Conservation (phyloP, 2,888 invertebrate species). For the Scaptomyza tumidula region DNA sequence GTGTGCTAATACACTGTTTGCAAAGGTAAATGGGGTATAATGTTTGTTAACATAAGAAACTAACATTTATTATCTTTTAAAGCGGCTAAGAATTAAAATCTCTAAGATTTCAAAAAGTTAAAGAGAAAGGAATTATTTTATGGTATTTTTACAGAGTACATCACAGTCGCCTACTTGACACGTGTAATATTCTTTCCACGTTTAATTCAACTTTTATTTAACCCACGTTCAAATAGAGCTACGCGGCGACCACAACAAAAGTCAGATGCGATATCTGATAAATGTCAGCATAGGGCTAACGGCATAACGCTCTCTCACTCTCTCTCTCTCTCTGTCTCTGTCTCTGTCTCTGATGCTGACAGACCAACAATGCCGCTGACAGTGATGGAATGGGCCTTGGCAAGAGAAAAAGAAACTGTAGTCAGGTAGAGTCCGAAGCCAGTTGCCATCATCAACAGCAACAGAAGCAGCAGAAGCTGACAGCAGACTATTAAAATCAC, state of each 20-base stretch:
- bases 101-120: too few relatives aligned
- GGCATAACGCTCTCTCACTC: conserved; percentile 23
- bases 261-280: conserved; percentile 57
- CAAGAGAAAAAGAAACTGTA: conserved; percentile 11
- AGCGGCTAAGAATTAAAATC: too few relatives aligned
- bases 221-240: conserved; percentile 38
- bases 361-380: conserved; percentile 60
- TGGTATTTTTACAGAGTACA: background rate
- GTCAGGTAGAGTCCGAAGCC: conserved; percentile 33
- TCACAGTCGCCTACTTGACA: background rate
- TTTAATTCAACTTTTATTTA: conserved; percentile 49
- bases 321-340: conserved; percentile 39
- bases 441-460: conserved; percentile 19
- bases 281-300: conserved; percentile 48
- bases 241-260: conserved; percentile 34
- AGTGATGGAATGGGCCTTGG: conserved; percentile 48
- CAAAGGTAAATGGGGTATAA: background rate
- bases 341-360: conserved; percentile 53
- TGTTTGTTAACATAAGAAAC: background rate
- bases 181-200: background rate
- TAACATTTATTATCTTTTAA: too few relatives aligned
- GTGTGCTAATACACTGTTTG: background rate
- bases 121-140: background rate
- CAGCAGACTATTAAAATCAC: conserved; percentile 41
- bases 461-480: conserved; percentile 21